Conservation (phyloP, 2,888 invertebrate genomes). For the Cybosia mesomella region DNA sequence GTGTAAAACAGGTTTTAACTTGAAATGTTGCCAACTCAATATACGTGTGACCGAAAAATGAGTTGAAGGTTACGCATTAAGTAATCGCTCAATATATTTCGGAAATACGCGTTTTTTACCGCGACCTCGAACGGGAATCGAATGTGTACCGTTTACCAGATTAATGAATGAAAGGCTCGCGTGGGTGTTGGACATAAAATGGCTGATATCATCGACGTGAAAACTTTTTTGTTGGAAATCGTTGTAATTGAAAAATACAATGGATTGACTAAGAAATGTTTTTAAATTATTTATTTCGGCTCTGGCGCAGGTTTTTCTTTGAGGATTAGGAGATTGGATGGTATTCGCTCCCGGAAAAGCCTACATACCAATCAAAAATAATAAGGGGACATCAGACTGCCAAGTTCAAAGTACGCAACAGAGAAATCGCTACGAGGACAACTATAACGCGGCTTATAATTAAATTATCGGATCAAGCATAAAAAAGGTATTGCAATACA, state of each 20-base stretch:
- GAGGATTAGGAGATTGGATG: too few species aligned
- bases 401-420: too few species aligned
- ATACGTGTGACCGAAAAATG: constrained; percentile 59
- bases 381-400: too few species aligned
- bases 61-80: constrained; percentile 65
- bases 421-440: too few species aligned
- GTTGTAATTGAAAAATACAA: neutral
- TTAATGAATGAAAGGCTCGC: constrained; percentile 49
- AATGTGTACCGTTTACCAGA: constrained; percentile 34
- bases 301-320: neutral
- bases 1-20: constrained; percentile 36
- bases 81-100: constrained; percentile 54
- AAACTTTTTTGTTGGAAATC: constrained; percentile 9
- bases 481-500: too few species aligned
- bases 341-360: too few species aligned
- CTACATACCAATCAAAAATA: too few species aligned
- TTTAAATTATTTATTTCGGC: neutral
- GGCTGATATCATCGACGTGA: constrained; percentile 33
- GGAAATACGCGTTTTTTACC: constrained; percentile 41
- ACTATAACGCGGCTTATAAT: too few species aligned
- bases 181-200: constrained; percentile 42
- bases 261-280: neutral
- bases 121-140: constrained; percentile 48
- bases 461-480: too few species aligned
- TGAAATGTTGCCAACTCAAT: constrained; percentile 65